Percentiles rank a stretch among this genome's conserved stretches.
These are phyloP conservation scores for Leptinotarsa defecta DNA, from an alignment of 1,140 invertebrate genomes.

Conservation along the genomic window DNA sequence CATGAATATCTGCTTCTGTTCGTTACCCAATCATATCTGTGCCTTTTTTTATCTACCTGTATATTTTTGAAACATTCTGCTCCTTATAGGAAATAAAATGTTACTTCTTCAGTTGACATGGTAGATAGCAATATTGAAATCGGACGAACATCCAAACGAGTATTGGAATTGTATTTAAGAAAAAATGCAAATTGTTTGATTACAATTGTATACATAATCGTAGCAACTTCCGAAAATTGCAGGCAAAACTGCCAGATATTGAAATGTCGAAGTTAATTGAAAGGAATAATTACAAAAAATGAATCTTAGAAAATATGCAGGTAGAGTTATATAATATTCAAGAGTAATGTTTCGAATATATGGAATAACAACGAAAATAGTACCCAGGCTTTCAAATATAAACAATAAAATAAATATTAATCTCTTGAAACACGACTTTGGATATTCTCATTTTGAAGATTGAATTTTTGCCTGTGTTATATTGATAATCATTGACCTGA, in stretches of 20 bases:
- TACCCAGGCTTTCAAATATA: no score
- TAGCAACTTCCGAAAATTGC: not conserved
- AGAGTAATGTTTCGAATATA: not conserved
- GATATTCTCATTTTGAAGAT: no score
- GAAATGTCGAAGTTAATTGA: not conserved
- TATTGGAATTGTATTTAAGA: not conserved
- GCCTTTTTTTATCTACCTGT: not conserved
- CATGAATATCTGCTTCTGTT: no score
- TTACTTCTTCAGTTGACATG: no score
- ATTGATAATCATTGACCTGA: no score
- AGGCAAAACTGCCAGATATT: not conserved
- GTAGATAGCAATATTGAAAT: not conserved
- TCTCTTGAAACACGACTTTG: no score
- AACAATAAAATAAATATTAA: no score
- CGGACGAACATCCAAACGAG: not conserved
- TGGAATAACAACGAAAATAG: no score
- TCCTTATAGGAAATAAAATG: not conserved
- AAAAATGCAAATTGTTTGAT: not conserved
- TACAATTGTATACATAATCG: not conserved
- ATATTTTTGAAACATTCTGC: not conserved
- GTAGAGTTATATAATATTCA: constrained; percentile 9
- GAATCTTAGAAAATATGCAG: constrained; percentile 20
- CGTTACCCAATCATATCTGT: no score
- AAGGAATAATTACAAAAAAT: constrained; percentile 25
- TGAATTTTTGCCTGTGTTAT: no score